Evolutionary conservation across 2,888 invertebrate species (phyloP).

Genomic region (Campopleginae sp.): DNA sequence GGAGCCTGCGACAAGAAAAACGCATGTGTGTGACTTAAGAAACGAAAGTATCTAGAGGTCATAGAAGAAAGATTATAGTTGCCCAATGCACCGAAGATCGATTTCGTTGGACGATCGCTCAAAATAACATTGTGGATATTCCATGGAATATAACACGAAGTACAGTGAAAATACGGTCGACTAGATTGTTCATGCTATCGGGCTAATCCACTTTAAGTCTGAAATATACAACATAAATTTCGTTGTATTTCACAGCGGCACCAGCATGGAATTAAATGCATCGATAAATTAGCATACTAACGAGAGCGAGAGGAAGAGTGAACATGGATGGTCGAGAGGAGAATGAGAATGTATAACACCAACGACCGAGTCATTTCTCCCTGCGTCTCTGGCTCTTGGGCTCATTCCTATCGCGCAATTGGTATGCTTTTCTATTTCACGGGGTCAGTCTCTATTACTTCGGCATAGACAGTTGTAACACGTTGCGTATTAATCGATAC

Average conservation of each 20-base stretch:
- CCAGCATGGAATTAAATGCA: slow-evolving; percentile 79
- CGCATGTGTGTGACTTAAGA: slow-evolving; percentile 9
- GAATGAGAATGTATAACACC: slow-evolving; percentile 46
- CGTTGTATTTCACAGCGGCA: slow-evolving; percentile 72
- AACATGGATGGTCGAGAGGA: slow-evolving; percentile 49
- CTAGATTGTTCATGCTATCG: slow-evolving; percentile 50
- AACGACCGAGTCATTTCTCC: slow-evolving; percentile 52
- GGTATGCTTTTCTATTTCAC: slow-evolving; percentile 44
- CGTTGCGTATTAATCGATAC: slow-evolving; percentile 2
- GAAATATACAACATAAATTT: slow-evolving; percentile 80
- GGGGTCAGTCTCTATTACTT: slow-evolving; percentile 30
- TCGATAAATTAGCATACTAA: slow-evolving; percentile 83
- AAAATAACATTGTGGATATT: slow-evolving; percentile 43
- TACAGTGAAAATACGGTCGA: slow-evolving; percentile 61
- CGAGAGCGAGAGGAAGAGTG: slow-evolving; percentile 71
- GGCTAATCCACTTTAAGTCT: slow-evolving; percentile 78
- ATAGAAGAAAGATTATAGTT: slow-evolving; percentile 45
- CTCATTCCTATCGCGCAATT: slow-evolving; percentile 46
- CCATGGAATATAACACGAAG: slow-evolving; percentile 18
- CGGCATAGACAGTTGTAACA: background rate
- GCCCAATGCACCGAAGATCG: slow-evolving; percentile 12
- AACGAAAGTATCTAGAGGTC: background rate
- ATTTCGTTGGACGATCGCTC: slow-evolving; percentile 33
- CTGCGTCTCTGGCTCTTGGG: slow-evolving; percentile 35
- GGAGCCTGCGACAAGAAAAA: slow-evolving; percentile 55